phyloP scores from a whole-genome alignment of 1,140 invertebrate genomes.

The Drosophila teissieri region DNA sequence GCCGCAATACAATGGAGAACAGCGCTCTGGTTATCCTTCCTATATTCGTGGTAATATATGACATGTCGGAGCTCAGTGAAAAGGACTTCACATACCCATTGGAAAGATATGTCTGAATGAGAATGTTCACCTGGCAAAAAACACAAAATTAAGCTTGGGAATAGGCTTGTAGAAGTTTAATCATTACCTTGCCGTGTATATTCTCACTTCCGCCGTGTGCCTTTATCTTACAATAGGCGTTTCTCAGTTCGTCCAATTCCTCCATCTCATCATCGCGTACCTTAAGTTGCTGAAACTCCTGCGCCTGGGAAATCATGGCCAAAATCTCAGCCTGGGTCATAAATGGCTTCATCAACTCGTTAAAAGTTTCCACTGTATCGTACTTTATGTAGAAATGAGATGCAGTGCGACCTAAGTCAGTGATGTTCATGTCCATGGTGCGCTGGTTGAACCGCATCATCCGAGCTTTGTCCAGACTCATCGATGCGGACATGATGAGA shows the following conservation, averaged over 20 bases:
- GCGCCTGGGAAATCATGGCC: slow-evolving; percentile 94
- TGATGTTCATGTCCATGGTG: slow-evolving; percentile 93
- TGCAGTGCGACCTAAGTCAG: slow-evolving; percentile 97
- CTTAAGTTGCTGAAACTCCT: slow-evolving; percentile 98
- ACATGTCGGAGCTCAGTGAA: slow-evolving; percentile 96
- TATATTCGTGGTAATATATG: slow-evolving; percentile 97
- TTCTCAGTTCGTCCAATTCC: slow-evolving; percentile 92
- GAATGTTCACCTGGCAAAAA: slow-evolving; percentile 88
- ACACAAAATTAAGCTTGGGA: background rate
- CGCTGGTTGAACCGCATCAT: slow-evolving; percentile 96
- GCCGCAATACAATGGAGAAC: slow-evolving; percentile 96
- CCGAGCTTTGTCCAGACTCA: slow-evolving; percentile 94
- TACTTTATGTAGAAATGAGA: slow-evolving; percentile 99
- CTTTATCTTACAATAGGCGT: slow-evolving; percentile 90
- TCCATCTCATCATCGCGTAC: slow-evolving; percentile 97
- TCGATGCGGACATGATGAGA: slow-evolving; percentile 92
- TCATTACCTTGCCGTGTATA: slow-evolving; percentile 94
- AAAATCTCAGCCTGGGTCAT: slow-evolving; percentile 96
- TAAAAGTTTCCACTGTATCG: slow-evolving; percentile 97
- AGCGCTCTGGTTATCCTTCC: slow-evolving; percentile 94
- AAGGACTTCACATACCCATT: slow-evolving; percentile 92
- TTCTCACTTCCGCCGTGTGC: slow-evolving; percentile 94
- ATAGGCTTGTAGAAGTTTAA: fast-evolving
- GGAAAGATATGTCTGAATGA: slow-evolving; percentile 96
- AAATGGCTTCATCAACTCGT: slow-evolving; percentile 90